Evolutionary conservation across 2,113 vertebrate genomes (phyloP).

Genomic region (Sinocyclocheilus anophthalmus): DNA sequence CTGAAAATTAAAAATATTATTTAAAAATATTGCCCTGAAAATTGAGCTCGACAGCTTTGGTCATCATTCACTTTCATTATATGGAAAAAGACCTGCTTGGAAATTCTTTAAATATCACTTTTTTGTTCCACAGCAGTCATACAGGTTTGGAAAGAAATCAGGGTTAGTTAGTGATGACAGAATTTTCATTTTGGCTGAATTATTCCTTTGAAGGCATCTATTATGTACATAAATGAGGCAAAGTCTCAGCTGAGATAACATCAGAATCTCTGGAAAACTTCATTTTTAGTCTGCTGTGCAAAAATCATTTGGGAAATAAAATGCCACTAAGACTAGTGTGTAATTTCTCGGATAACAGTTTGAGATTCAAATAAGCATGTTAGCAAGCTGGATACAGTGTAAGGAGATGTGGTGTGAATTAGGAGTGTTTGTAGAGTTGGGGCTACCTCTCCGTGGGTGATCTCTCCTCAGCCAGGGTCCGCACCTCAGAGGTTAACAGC

Average conservation of each 20-base stretch:
- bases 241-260: constrained; percentile 55
- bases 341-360: constrained; percentile 17
- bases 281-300: constrained; percentile 44
- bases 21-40: not conserved
- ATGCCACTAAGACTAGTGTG: not conserved
- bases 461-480: constrained; percentile 30
- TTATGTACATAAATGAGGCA: constrained; percentile 38
- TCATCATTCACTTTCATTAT: not conserved
- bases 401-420: not conserved
- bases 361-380: constrained; percentile 11
- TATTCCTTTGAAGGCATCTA: not conserved
- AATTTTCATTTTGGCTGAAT: not conserved
- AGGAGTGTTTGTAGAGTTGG: not conserved
- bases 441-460: constrained; percentile 47
- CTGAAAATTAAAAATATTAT: not conserved
- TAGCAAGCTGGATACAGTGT: constrained; percentile 11
- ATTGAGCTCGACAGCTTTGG: not conserved
- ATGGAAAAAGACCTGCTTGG: not conserved
- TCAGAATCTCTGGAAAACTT: constrained; percentile 32
- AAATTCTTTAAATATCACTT: not conserved
- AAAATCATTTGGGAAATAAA: not conserved
- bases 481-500: constrained; percentile 50
- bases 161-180: not conserved
- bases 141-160: not conserved
- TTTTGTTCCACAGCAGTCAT: not conserved